phyloP scores from a whole-genome alignment of 1,140 invertebrate genomes.

The Amphibalanus amphitrite region DNA sequence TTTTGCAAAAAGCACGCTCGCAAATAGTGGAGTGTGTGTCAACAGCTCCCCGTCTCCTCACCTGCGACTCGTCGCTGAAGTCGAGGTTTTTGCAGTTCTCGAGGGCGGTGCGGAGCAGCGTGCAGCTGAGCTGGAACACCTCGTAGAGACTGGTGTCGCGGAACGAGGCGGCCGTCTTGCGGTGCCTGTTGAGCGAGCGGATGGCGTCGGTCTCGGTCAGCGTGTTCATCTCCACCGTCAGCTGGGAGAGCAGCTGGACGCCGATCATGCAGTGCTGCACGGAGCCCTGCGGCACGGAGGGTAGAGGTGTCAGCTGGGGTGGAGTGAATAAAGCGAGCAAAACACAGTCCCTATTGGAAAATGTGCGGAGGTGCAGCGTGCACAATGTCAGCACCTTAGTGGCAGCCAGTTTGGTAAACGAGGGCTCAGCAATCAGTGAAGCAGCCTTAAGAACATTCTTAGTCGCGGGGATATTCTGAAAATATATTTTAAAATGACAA shows the following conservation, averaged over 20 bases:
- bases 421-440: no score
- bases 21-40: background rate
- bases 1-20: slow-evolving; percentile 7
- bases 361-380: no score
- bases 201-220: slow-evolving; percentile 63
- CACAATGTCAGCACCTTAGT: no score
- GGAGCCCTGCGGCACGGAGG: slow-evolving; percentile 45
- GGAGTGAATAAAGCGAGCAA: no score
- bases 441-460: no score
- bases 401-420: no score
- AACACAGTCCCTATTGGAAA: no score
- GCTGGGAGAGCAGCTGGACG: slow-evolving; percentile 80
- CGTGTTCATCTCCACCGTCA: slow-evolving; percentile 93
- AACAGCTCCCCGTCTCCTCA: background rate
- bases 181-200: slow-evolving; percentile 79
- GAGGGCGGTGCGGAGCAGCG: slow-evolving; percentile 67
- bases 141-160: slow-evolving; percentile 89
- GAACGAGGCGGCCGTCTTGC: slow-evolving; percentile 95
- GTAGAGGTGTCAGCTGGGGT: no score
- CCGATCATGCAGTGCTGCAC: slow-evolving; percentile 94
- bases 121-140: slow-evolving; percentile 87
- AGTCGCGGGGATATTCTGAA: no score
- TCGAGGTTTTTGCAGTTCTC: slow-evolving; percentile 76
- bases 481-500: no score
- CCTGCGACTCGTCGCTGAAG: slow-evolving; percentile 50